Evolutionary conservation across 2,888 invertebrate genomes (phyloP), one percentile per base, ranked within the genome.

Genomic region (Tryphoninae sp.): DNA sequence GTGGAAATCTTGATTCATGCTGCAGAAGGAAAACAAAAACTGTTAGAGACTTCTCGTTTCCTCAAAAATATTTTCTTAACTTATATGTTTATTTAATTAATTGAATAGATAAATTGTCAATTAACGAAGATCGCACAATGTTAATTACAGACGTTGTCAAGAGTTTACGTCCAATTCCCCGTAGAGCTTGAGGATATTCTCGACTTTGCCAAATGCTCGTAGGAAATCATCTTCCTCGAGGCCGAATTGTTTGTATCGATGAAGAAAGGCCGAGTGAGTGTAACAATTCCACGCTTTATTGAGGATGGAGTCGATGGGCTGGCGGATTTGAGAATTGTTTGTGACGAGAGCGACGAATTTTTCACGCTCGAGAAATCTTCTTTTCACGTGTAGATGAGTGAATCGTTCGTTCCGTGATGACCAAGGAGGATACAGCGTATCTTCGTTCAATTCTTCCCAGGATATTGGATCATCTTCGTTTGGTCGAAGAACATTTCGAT

Each of bases 241-340:
- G 49, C 92, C 92, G 86, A 90, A 93, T 80, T 93, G 92, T 82
- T 90, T 91, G 85, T 93, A 94, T 79, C 93, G 93, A 89, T 94
- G 93, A 51, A 93, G 86, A 88, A 92, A 93, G 8, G 93, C 93
- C 45, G 91, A 91, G 86, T 93, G 90, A 2, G 90, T 89, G 86
- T 93, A 94, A 75, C 92, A 89, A 74, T 89, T 92, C 93, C 93
- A 93, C 2, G 93, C 93, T 84, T 93, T 93, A 7, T 90, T 89
- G 26, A 93, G 86, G 42, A 93, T 88, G 1, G 61, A 72, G 76
- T 93, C 90, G 23, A 94, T 84, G 4, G 92, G 87, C 26, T 87
- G 81, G 83, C 90, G 87, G 72, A 93, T 88, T 71, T 89, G 88
- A 53, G 92, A 92, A 87, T 92, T 92, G 86, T 94, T 94, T 1